A percentile compares a stretch with the other conserved stretches of the same genome.
Conservation (phyloP, 2,888 invertebrate genomes). For the Orthonychiurus folsomi region DNA sequence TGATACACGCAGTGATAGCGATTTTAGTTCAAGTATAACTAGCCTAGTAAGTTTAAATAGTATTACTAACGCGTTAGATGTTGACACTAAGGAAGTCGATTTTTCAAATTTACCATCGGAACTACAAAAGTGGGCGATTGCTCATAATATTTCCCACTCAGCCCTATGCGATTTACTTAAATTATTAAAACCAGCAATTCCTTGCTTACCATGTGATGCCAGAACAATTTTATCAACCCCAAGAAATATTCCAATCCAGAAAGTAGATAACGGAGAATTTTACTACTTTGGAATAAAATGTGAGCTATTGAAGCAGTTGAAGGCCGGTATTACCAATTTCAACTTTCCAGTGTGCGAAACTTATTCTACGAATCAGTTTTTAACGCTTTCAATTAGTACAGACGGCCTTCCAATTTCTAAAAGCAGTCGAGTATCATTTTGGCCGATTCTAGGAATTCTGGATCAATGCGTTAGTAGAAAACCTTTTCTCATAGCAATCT, state of each 20-base stretch:
- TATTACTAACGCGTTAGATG: neutral
- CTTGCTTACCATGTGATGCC: conserved; percentile 11
- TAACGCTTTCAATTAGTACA: conserved; percentile 5
- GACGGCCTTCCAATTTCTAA: conserved; percentile 4
- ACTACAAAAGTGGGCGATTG: neutral
- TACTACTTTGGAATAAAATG: conserved; percentile 5
- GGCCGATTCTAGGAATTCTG: conserved; percentile 8
- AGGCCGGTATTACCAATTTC: neutral
- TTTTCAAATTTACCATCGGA: neutral
- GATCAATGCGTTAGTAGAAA: neutral
- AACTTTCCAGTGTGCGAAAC: neutral
- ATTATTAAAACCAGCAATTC: neutral
- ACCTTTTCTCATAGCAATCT: conserved; percentile 7
- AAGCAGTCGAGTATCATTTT: conserved; percentile 4
- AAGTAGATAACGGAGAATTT: neutral
- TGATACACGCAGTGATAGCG: neutral
- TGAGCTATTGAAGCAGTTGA: neutral
- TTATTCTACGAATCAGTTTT: neutral
- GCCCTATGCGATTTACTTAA: conserved; percentile 3
- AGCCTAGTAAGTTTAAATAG: neutral
- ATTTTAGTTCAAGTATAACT: neutral
- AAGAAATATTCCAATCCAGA: neutral
- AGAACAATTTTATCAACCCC: conserved; percentile 5
- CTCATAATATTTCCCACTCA: conserved; percentile 5
- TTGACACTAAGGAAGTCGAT: neutral